Base-by-base conservation (phyloP, 2,797 vertebrate species). In the Typhlichthys eigenmanni region DNA sequence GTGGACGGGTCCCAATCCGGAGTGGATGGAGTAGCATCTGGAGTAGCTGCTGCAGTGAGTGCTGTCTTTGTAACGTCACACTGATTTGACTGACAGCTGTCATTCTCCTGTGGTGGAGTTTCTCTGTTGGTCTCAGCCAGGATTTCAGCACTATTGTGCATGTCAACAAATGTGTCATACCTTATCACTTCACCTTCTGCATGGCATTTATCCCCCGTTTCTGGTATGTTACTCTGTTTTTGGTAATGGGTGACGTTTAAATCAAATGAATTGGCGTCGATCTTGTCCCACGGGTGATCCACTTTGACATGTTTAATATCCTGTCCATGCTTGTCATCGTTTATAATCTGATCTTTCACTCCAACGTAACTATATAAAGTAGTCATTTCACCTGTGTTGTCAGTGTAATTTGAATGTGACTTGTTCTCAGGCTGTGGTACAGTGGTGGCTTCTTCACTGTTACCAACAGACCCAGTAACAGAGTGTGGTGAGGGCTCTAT, bases 1-100 rank as follows among this genome's bases (percentile, higher is more conserved):
- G 88, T 83, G 19, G 90, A 90, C 2, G 82, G 84, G 61, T 92
- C 92, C 88, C 89, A 89, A 55, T 89, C 88, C 58, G 90, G 88
- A 59, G 86, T 89, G 55, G 78, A 78, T 7, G 85, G 84, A 76
- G 83, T 62, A 62, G 65, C 66, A 55, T 75, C 38, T 58, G 73
- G 60, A 59, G 66, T 62, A 62, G 66, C 66, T 54, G 76, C 38
- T 58, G 73, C 60, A 59, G 66, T 74, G 29, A 60, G 47, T 46
- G 24, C 61, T 48, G 55, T 79, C 72, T 70, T 63, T 19, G 47
- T 53, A 24, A 38, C 13, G 59, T 62, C 66, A 72, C 64, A 57
- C 47, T 38, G 71, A 52, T 60, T 68, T 73, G 75, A 72, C 58
- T 74, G 58, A 58, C 52, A 46, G n/a, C 53, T 51, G n/a, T 79